A percentile compares a stretch with the other conserved stretches of the same genome.
These are phyloP conservation scores for Apostichopus japonicus DNA, from an alignment of 35 echinoderm and acorn worm genomes.

Conservation along the genomic window DNA sequence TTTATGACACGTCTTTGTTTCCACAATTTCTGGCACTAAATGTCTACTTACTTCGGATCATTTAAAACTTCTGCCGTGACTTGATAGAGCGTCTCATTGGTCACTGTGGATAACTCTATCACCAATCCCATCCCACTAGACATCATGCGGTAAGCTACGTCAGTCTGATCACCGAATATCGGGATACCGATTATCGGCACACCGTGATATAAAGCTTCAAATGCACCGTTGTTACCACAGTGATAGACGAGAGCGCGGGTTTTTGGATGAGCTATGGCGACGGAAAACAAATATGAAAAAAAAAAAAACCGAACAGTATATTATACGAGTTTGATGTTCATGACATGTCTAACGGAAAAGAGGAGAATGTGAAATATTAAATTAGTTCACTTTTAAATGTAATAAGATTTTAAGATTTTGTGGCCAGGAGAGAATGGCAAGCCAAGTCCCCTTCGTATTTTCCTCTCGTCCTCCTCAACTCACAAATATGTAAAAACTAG, in stretches of 20 bases:
- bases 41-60: conserved; percentile 16
- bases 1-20: too few species aligned
- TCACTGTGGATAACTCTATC: background rate
- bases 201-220: conserved; percentile 52
- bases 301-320: too few species aligned
- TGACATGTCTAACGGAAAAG: too few species aligned
- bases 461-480: background rate
- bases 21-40: too few species aligned
- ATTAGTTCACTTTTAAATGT: too few species aligned
- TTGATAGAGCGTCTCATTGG: conserved; percentile 32
- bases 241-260: conserved; percentile 33
- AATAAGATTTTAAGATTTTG: too few species aligned
- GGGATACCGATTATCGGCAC: conserved; percentile 49
- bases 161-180: conserved; percentile 49
- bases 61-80: conserved; percentile 19
- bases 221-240: conserved; percentile 55
- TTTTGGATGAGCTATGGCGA: conserved; percentile 30
- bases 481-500: background rate
- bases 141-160: conserved; percentile 27
- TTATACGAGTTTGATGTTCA: too few species aligned
- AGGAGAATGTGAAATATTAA: too few species aligned
- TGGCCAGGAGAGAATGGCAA: too few species aligned
- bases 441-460: too few species aligned
- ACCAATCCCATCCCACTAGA: conserved; percentile 49
- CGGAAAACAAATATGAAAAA: background rate